phyloP scores from a whole-genome alignment of 2,113 vertebrate species.

The Pollachius pollachius region DNA sequence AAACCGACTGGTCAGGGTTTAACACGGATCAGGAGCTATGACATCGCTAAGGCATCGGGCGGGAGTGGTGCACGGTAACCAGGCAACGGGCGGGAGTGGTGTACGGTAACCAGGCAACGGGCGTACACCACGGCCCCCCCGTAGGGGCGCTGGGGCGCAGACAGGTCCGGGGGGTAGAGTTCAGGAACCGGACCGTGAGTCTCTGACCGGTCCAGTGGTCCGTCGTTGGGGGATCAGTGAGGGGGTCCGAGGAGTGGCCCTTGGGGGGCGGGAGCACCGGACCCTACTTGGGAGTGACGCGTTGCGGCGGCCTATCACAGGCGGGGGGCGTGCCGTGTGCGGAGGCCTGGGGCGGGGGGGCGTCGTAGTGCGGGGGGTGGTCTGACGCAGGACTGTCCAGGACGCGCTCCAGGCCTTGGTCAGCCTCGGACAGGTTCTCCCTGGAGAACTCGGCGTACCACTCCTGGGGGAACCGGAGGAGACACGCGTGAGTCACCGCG shows the following conservation, averaged over 20 bases:
- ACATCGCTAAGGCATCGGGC: constrained; percentile 53
- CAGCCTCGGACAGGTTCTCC: constrained; percentile 71
- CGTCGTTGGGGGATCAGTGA: not conserved
- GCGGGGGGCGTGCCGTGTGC: not conserved
- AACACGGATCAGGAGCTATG: constrained; percentile 43
- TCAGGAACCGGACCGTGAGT: too few species aligned
- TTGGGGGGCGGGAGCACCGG: not conserved
- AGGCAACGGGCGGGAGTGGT: constrained; percentile 22
- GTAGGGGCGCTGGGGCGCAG: too few species aligned
- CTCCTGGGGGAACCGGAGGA: constrained; percentile 68
- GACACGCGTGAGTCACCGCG: not conserved
- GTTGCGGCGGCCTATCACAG: not conserved
- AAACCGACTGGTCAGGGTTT: constrained; percentile 14
- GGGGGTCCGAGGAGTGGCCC: not conserved
- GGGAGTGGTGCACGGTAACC: constrained; percentile 40
- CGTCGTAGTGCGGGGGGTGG: constrained; percentile 71
- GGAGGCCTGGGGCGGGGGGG: constrained; percentile 49
- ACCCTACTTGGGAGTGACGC: not conserved
- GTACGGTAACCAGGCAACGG: constrained; percentile 30
- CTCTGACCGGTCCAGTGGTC: too few species aligned
- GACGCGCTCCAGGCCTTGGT: constrained; percentile 49
- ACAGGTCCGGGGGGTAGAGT: not conserved
- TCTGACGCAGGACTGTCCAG: constrained; percentile 54
- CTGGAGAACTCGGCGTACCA: constrained; percentile 90
- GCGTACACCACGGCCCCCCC: too few species aligned